Evolutionary conservation across 2,888 invertebrate species (phyloP), one percentile per base, ranked within the genome.

Genomic region (Mythimna vitellina): DNA sequence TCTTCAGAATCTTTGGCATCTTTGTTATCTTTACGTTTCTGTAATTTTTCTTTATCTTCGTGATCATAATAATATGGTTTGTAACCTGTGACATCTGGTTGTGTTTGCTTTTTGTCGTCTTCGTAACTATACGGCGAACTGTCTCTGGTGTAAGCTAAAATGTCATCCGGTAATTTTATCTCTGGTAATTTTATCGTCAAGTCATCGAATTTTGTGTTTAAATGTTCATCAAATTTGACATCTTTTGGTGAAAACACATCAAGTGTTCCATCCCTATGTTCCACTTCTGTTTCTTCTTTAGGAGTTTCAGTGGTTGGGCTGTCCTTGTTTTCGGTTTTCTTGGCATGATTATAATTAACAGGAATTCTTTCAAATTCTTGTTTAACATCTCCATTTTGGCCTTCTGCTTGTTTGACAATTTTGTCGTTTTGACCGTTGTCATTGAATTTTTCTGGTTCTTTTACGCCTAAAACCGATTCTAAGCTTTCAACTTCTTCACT

Each of bases 281-380:
- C 72, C 53, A 87, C 85, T 54, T 89, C 84, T 65, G 84, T 79
- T 67, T 78, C 83, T 74, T 84, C 56, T 70, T 79, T 77, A 42
- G 82, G 54, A 56, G 57, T 29, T 70, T 79, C 65, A 25, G 66
- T 68, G 14, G 35, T 42, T 80, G 53, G 20, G n/a, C 46, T 77
- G 61, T 81, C 78, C 67, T 86, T 77, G 61, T 89, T 80, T 66
- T 88, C 67, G 76, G 84, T 84, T 54, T 88, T 87, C 68, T 89
- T 81, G 57, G 87, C 89, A 73, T 95, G 95, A 73, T 94, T 95
- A 78, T 96, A 96, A 89, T 95, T 89, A 65, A 93, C 84, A 8
- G 96, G 96, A 73, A 96, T 94, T 85, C 95, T 92, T 91, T 96
- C 96, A 88, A 96, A 95, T 78, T 95, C 91, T 87, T 96, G 92